Percentiles rank a stretch among this genome's conserved stretches.
Conservation (phyloP, 2,113 vertebrate species). For the Sardina pilchardus region DNA sequence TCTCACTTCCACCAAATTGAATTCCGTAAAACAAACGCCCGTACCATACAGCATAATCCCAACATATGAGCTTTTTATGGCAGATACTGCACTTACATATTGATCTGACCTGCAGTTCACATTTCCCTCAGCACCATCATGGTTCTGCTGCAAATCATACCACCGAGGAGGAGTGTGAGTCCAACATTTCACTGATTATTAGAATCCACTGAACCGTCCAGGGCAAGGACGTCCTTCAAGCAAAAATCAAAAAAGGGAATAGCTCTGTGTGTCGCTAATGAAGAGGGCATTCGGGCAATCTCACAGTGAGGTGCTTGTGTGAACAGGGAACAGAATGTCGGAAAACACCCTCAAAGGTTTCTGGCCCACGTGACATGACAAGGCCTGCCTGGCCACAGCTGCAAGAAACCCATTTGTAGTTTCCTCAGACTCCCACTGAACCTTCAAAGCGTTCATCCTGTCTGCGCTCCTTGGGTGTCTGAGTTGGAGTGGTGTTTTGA, state of each 20-base stretch:
- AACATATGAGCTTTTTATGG: too few species aligned
- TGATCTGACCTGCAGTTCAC: not conserved
- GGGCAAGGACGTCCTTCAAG: not conserved
- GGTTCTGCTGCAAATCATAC: not conserved
- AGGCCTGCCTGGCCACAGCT: not conserved
- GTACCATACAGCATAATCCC: too few species aligned
- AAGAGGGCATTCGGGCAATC: not conserved
- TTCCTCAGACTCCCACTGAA: not conserved
- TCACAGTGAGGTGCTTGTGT: not conserved
- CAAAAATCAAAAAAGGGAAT: not conserved
- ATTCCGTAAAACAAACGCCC: too few species aligned
- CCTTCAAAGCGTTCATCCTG: conserved; percentile 10
- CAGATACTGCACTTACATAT: not conserved
- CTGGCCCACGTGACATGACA: not conserved
- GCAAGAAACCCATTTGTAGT: conserved; percentile 7
- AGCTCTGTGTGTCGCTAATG: not conserved
- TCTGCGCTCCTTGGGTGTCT: not conserved
- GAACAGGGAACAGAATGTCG: not conserved
- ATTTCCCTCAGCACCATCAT: not conserved
- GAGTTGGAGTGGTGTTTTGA: conserved; percentile 33
- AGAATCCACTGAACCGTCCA: not conserved
- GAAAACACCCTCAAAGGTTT: not conserved
- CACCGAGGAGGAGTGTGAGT: not conserved
- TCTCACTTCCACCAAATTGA: too few species aligned
- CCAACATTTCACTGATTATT: not conserved